Base-by-base conservation (phyloP, 2,113 vertebrate species). In the Anser cygnoides region DNA sequence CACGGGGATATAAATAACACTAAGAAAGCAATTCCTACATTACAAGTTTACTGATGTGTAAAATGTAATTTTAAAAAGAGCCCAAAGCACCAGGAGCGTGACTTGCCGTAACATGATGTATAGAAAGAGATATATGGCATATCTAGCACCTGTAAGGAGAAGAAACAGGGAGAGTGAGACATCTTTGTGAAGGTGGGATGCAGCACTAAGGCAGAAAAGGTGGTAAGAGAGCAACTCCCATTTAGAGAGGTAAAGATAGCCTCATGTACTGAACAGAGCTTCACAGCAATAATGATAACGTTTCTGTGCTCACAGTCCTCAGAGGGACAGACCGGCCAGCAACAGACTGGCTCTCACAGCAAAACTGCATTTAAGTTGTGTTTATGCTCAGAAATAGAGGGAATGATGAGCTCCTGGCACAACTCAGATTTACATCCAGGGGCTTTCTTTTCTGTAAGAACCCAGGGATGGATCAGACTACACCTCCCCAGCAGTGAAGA, bases 11-110 rank as follows among this genome's bases (percentile, higher is more conserved):
- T 98, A 98, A 98, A 98, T 98, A 98, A 98, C 95, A 96, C 96
- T 96, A 97, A 97, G 97, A 97, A 98, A 98, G 98, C 92, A 95
- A 93, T 94, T 97, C 84, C 95, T 97, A 96, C 98, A 98, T 98
- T 98, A 98, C 97, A 98, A 98, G 97, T 97, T 97, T 98, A 98
- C 97, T 98, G 98, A 98, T 98, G 98, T 98, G 98, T 98, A 98
- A 98, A 98, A 98, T 98, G 97, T 95, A 98, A 98, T 98, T 98
- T 98, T 95, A 96, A 97, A 97, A 97, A 97, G 96, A 97, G 93
- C 94, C 95, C 90, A 93, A 95, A 97, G 95, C 93, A 87, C 94
- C 89, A 79, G 94, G 84, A 97, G 63, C 49, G 4, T 55, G 91
- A 84, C 81, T 92, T 3, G 10, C 89, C 91, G 14, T 92, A 93